Conservation (phyloP, 2,888 invertebrate species). For the Ptilodon capucinus region DNA sequence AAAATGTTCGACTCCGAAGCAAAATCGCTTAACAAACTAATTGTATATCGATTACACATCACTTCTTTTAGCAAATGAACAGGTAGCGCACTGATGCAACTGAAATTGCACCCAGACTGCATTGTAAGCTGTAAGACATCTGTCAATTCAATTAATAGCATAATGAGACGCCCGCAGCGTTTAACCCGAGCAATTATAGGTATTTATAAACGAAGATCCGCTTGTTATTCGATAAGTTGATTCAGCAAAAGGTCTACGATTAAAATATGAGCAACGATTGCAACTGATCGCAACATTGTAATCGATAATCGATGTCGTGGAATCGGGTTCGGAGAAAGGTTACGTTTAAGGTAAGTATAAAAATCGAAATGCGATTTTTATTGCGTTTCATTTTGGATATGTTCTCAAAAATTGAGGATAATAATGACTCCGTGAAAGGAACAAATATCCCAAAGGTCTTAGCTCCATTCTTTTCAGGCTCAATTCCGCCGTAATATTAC, state of each 20-base stretch:
- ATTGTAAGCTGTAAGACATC: slow-evolving; percentile 15
- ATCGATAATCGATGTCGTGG: slow-evolving; percentile 37
- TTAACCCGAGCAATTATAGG: slow-evolving; percentile 25
- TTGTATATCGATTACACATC: slow-evolving; percentile 35
- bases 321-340: slow-evolving; percentile 29
- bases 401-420: not conserved
- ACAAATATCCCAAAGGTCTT: too few species aligned
- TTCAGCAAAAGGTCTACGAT: slow-evolving; percentile 38
- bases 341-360: slow-evolving; percentile 23
- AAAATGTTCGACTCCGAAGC: slow-evolving; percentile 38
- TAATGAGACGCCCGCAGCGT: slow-evolving; percentile 17
- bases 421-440: not conserved
- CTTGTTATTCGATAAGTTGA: slow-evolving; percentile 36
- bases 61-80: slow-evolving; percentile 23
- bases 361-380: slow-evolving; percentile 15
- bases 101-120: slow-evolving; percentile 14
- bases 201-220: slow-evolving; percentile 23
- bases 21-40: slow-evolving; percentile 49
- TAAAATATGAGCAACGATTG: slow-evolving; percentile 39
- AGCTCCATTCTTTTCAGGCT: too few species aligned
- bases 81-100: slow-evolving; percentile 15
- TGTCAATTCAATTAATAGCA: slow-evolving; percentile 37
- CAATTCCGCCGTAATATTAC: too few species aligned
- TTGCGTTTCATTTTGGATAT: not conserved
- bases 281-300: slow-evolving; percentile 36